Percentiles rank a stretch among this genome's conserved stretches.
phyloP scores from a whole-genome alignment of 2,888 invertebrate genomes.

The Oscheius onirici region DNA sequence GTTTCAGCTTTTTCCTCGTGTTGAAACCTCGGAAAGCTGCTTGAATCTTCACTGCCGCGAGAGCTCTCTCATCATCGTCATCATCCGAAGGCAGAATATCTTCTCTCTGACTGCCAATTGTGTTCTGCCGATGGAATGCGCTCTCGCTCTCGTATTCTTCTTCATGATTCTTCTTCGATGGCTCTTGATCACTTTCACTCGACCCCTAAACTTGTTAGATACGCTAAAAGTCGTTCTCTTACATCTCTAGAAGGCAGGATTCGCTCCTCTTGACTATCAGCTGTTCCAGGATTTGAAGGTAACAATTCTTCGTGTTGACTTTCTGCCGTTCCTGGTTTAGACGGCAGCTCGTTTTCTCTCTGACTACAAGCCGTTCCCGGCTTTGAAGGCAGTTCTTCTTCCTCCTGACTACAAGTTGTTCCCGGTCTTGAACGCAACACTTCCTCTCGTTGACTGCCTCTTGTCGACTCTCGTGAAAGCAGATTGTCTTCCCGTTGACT shows the following conservation, averaged over 20 bases:
- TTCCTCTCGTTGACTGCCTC: constrained; percentile 5
- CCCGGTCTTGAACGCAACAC: background rate
- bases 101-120: constrained; percentile 4
- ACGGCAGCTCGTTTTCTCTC: constrained; percentile 1
- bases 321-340: background rate
- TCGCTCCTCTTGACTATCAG: background rate
- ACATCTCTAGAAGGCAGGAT: background rate
- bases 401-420: background rate
- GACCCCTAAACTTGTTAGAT: background rate
- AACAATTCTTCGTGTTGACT: background rate
- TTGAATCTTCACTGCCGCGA: constrained; percentile 29
- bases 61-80: background rate
- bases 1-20: constrained; percentile 31
- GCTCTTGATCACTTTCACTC: background rate
- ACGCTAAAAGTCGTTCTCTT: background rate
- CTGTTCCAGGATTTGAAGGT: constrained; percentile 7
- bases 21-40: constrained; percentile 29
- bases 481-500: constrained; percentile 10
- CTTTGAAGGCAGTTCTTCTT: constrained; percentile 9
- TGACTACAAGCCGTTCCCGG: constrained; percentile 18
- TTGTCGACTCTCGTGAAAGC: background rate
- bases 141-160: constrained; percentile 8
- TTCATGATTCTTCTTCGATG: background rate
- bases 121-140: constrained; percentile 6
- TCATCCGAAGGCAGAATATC: constrained; percentile 23